These are phyloP conservation scores for Cyprinodon tularosa DNA, from an alignment of 2,113 vertebrate genomes.

Conservation along the genomic window DNA sequence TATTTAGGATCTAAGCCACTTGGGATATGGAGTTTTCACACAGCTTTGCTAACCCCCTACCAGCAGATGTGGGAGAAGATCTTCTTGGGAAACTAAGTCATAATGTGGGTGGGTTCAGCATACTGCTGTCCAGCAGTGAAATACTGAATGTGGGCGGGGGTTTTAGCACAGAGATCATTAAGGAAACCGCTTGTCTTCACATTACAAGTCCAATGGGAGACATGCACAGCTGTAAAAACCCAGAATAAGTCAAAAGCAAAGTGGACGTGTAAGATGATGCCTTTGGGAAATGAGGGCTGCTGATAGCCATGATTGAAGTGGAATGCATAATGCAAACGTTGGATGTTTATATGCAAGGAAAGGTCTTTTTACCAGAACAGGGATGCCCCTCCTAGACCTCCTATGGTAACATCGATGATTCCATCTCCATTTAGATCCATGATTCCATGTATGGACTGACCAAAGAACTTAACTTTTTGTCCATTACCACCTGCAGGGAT, in stretches of 20 bases:
- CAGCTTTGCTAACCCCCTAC: conserved; percentile 51
- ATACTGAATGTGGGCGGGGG: conserved; percentile 8
- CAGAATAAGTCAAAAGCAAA: conserved; percentile 19
- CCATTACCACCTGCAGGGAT: conserved; percentile 93
- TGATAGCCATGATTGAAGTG: conserved; percentile 19
- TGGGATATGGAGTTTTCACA: conserved; percentile 75
- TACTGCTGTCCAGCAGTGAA: conserved; percentile 39
- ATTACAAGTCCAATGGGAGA: conserved; percentile 48
- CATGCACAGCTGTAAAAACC: conserved; percentile 67
- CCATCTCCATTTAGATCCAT: conserved; percentile 96
- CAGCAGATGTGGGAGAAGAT: conserved; percentile 60
- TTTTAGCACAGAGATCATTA: conserved; percentile 53
- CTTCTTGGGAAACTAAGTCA: conserved; percentile 50
- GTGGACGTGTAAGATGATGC: conserved; percentile 25
- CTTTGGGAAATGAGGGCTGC: conserved; percentile 1
- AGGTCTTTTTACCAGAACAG: conserved; percentile 88
- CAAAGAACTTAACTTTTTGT: conserved; percentile 92
- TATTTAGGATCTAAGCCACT: conserved; percentile 54
- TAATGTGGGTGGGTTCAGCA: conserved; percentile 27
- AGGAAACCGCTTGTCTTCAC: conserved; percentile 54
- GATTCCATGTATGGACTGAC: conserved; percentile 94
- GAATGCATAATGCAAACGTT: conserved; percentile 29
- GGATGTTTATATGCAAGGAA: conserved; percentile 26
- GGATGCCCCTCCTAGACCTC: conserved; percentile 93
- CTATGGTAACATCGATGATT: conserved; percentile 93